Conservation (phyloP, 2,888 invertebrate genomes). For the Ceraclea dissimilis region DNA sequence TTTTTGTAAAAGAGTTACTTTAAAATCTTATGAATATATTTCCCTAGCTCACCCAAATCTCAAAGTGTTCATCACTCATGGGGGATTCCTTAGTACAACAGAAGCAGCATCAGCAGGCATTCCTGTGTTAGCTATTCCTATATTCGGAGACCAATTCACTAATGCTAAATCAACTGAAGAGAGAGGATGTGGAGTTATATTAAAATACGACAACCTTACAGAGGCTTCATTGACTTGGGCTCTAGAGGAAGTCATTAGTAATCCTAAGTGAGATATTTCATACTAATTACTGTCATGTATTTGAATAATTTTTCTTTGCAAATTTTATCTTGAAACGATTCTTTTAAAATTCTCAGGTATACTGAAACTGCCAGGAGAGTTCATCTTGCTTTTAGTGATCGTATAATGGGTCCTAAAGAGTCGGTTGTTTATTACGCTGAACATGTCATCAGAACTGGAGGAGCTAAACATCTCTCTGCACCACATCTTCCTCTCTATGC, state of each 20-base stretch:
- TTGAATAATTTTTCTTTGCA: slow-evolving; percentile 13
- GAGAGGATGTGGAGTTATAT: slow-evolving; percentile 24
- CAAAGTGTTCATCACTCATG: slow-evolving; percentile 47
- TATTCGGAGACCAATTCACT: slow-evolving; percentile 30
- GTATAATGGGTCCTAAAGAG: neutral
- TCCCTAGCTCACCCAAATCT: slow-evolving; percentile 34
- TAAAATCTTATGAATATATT: too few relatives aligned
- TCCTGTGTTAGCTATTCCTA: slow-evolving; percentile 32
- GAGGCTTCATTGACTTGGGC: too few relatives aligned
- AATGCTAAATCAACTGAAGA: slow-evolving; percentile 29
- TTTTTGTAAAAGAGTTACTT: too few relatives aligned
- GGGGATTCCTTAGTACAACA: slow-evolving; percentile 44
- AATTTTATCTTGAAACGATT: slow-evolving; percentile 25
- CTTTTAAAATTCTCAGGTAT: neutral
- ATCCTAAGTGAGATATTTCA: too few relatives aligned
- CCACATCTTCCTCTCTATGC: neutral
- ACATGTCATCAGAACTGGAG: slow-evolving; percentile 4
- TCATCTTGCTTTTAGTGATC: neutral
- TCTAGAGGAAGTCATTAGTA: too few relatives aligned
- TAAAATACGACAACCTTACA: too few relatives aligned
- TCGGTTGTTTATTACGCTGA: neutral
- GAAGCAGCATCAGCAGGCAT: slow-evolving; percentile 43
- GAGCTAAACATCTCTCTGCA: neutral
- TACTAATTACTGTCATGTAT: neutral
- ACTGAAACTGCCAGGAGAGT: neutral